Conservation (phyloP, 2,797 vertebrate genomes). For the Delichon dasypus region DNA sequence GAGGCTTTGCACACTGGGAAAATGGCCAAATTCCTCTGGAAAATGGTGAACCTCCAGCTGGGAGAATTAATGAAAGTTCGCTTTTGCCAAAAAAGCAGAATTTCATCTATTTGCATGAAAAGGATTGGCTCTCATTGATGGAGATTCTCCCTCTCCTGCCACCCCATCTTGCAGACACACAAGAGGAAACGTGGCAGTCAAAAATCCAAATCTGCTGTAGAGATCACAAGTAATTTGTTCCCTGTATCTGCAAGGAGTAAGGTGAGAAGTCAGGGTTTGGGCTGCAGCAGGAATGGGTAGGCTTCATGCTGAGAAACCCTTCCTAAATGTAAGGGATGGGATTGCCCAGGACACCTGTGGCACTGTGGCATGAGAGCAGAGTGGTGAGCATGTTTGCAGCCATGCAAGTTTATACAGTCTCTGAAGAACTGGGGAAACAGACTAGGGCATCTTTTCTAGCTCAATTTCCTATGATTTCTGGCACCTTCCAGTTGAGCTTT, state of each 20-base stretch:
- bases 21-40: slow-evolving; percentile 65
- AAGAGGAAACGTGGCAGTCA: background rate
- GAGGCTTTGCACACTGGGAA: slow-evolving; percentile 56
- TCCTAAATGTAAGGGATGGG: background rate
- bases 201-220: background rate
- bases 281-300: background rate
- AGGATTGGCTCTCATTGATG: background rate
- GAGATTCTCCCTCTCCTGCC: background rate
- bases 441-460: background rate
- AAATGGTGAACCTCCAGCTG: slow-evolving; percentile 60
- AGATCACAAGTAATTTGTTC: background rate
- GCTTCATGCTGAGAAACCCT: background rate
- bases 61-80: slow-evolving; percentile 64
- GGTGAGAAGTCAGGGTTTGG: background rate
- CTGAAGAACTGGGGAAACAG: background rate
- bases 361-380: background rate
- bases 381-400: background rate
- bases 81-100: slow-evolving; percentile 56
- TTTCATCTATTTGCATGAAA: slow-evolving; percentile 27
- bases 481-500: background rate
- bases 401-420: background rate
- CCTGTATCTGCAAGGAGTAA: background rate
- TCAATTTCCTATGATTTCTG: background rate
- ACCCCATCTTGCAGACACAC: rapidly evolving
- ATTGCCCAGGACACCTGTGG: background rate